phyloP scores from a whole-genome alignment of 2,113 vertebrate genomes.

The Nannospalax galili region DNA sequence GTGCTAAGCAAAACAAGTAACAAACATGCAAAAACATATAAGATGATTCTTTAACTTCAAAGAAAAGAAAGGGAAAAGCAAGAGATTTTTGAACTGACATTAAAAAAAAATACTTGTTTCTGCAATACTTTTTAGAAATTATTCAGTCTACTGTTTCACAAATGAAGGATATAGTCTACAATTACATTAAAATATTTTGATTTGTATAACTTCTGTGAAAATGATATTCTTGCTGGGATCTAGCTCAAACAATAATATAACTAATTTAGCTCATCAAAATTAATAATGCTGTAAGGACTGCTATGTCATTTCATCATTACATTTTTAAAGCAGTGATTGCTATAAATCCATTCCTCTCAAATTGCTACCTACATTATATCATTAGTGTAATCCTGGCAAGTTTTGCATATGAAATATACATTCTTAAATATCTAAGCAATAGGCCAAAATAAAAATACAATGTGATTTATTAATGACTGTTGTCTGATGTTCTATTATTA shows the following conservation, averaged over 20 bases:
- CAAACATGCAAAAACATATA: background rate
- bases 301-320: background rate
- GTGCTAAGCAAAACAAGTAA: background rate
- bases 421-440: background rate
- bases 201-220: background rate
- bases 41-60: background rate
- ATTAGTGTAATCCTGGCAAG: background rate
- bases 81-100: background rate
- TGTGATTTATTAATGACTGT: background rate
- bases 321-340: background rate
- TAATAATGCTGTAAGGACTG: background rate
- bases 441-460: background rate
- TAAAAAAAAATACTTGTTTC: background rate
- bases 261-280: background rate
- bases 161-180: background rate
- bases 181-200: background rate
- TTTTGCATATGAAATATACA: background rate
- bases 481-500: background rate
- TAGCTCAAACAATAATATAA: background rate
- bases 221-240: background rate
- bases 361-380: background rate
- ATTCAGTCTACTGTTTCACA: background rate
- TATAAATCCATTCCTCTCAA: background rate
- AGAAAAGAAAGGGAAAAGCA: background rate
- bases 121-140: background rate